Percentiles rank a stretch among this genome's conserved stretches.
These are phyloP conservation scores for Andricus grossulariae DNA, from an alignment of 1,140 invertebrate genomes.

Conservation along the genomic window DNA sequence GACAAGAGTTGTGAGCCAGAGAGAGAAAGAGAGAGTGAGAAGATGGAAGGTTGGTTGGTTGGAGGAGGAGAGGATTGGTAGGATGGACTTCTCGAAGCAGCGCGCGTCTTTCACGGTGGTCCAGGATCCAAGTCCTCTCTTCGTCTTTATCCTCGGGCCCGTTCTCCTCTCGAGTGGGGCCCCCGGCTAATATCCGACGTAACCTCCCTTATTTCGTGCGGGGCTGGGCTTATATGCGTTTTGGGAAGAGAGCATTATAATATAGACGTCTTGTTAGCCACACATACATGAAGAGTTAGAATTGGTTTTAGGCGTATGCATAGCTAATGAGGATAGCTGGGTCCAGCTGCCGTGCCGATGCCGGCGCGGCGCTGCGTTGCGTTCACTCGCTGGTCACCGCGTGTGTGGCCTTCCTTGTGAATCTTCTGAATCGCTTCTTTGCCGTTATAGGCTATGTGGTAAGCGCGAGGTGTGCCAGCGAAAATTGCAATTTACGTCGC, in stretches of 20 bases:
- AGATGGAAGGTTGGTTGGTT: conserved; percentile 40
- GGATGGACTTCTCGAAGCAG: conserved; percentile 57
- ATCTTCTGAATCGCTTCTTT: conserved; percentile 41
- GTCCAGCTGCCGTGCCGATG: conserved; percentile 58
- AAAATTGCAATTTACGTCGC: background rate
- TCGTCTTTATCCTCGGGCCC: conserved; percentile 61
- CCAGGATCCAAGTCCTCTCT: conserved; percentile 63
- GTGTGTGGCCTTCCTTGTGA: conserved; percentile 54
- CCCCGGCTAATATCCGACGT: conserved; percentile 61
- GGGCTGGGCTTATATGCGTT: conserved; percentile 51
- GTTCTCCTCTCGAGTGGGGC: conserved; percentile 42
- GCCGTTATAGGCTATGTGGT: conserved; percentile 15
- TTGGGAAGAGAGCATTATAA: conserved; percentile 67
- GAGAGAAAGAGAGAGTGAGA: conserved; percentile 36
- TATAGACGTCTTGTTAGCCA: conserved; percentile 72
- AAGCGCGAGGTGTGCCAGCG: too few relatives aligned
- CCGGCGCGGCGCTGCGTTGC: conserved; percentile 41
- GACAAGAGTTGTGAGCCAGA: conserved; percentile 33
- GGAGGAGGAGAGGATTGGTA: conserved; percentile 47
- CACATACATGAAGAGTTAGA: conserved; percentile 50
- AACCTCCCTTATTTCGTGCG: conserved; percentile 64
- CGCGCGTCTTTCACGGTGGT: conserved; percentile 73
- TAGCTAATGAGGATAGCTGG: conserved; percentile 69
- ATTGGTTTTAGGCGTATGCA: conserved; percentile 72
- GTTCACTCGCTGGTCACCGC: conserved; percentile 32